These are phyloP conservation scores for Cathartes aura DNA, from an alignment of 2,113 vertebrate species.

Conservation along the genomic window DNA sequence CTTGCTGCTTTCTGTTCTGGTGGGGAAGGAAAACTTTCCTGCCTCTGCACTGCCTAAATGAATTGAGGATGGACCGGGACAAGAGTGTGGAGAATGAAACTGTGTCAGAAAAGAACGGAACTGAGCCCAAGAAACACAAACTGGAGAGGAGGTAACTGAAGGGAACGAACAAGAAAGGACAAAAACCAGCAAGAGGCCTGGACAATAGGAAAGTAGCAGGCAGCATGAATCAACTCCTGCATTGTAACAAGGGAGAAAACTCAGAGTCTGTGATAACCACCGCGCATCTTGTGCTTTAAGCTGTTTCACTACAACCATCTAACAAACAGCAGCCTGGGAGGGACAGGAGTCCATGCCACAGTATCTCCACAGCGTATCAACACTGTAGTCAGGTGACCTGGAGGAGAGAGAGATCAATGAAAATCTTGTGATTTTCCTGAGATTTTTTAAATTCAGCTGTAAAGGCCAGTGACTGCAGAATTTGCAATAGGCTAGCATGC, in stretches of 20 bases:
- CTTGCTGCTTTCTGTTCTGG: not conserved
- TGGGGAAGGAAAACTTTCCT: not conserved
- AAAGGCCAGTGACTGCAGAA: not conserved
- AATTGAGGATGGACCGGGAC: too few relatives aligned
- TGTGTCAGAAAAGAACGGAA: rapidly evolving
- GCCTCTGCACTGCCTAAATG: not conserved
- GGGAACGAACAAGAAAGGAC: not conserved
- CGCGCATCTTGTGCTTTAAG: rapidly evolving
- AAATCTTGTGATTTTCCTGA: not conserved
- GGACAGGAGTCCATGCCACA: not conserved
- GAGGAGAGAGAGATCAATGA: not conserved
- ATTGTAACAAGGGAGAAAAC: not conserved
- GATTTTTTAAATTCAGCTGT: not conserved
- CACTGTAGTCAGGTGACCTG: not conserved
- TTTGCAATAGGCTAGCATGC: not conserved
- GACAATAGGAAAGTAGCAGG: not conserved
- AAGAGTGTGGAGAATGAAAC: not conserved
- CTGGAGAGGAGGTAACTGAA: not conserved
- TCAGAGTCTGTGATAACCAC: not conserved
- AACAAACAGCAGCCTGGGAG: not conserved
- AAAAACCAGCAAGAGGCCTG: not conserved
- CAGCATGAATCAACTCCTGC: not conserved
- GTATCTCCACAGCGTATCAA: rapidly evolving
- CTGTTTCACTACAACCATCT: not conserved
- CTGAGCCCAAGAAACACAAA: not conserved